Evolutionary conservation across 2,113 vertebrate species (phyloP), one percentile per base, ranked within the genome.

Genomic region (Notothenia rossii): DNA sequence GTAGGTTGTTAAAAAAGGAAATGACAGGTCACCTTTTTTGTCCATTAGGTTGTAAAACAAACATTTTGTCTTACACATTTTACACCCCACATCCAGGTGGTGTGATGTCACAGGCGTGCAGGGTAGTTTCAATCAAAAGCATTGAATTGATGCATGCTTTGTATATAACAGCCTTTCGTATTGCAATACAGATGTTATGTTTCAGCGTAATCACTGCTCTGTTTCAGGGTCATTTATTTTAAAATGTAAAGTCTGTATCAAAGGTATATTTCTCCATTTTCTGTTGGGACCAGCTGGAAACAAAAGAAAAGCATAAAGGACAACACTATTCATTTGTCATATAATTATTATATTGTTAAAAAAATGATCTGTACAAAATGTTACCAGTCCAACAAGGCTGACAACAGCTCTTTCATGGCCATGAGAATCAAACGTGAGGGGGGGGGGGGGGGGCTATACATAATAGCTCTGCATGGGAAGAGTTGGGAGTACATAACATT

Each of bases 361-460:
- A 45, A 22, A 40, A 56, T 10, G 4, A 36, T 40, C 22, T 60
- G 56, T 54, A 8, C 51, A 75, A 77, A 77, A 59, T 77, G 73
- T 85, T 75, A 43, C 76, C 62, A 75, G 17, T 58, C 8, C 25
- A 40, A 48, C 33, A 11, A 3, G 15, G 3, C 63, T 1, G 25
- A 77, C 58, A 71, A 66, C 25, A 56, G 46, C 20, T 22, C 13
- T 5, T 12, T 33, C 62, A 75, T 81, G 85, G 70, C 87, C 85
- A 75, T 87, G 85, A 88, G 81, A 83, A 63, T 64, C 49, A 53
- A 45, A 66, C 3, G 72, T 50, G 49, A 72, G 25, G 36, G 36
- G 7, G 25, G 25, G 22, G 40, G 54, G 43, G 4, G 33, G 22
- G 40, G 54, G 43, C 36, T 48, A 80, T 56, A 33, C 40, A 15